Evolutionary conservation across 2,888 invertebrate species (phyloP).

Genomic region (Lissocephala sabroskyi): DNA sequence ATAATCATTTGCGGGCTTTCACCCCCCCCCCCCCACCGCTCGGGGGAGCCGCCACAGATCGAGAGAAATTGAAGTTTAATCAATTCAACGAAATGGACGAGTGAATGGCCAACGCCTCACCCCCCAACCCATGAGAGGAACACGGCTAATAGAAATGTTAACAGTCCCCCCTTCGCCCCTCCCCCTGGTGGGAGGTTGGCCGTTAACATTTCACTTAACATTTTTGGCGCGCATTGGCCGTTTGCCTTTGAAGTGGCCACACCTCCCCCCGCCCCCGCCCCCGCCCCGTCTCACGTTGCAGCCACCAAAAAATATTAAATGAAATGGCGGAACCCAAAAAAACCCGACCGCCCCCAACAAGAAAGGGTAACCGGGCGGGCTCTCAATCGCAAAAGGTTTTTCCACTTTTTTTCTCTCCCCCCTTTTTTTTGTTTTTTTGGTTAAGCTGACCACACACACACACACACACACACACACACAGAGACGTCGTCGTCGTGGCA

Average conservation of each 20-base stretch:
- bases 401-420: slow-evolving; percentile 15
- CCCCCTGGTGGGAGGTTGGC: slow-evolving; percentile 10
- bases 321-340: slow-evolving; percentile 36
- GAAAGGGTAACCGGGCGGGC: slow-evolving; percentile 38
- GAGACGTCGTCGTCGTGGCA: slow-evolving; percentile 44
- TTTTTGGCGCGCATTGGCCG: slow-evolving; percentile 42
- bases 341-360: background rate
- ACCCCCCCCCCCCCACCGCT: too few species aligned
- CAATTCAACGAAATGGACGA: too few species aligned
- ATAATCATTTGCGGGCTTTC: too few species aligned
- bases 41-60: too few species aligned
- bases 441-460: slow-evolving; percentile 60
- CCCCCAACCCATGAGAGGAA: too few species aligned
- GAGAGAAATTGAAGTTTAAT: too few species aligned
- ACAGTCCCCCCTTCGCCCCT: slow-evolving; percentile 36
- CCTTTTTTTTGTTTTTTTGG: too few species aligned
- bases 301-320: slow-evolving; percentile 49
- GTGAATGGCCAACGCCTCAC: too few species aligned
- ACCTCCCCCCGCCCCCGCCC: background rate
- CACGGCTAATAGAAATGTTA: slow-evolving; percentile 46
- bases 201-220: slow-evolving; percentile 61
- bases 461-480: slow-evolving; percentile 11
- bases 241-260: slow-evolving; percentile 52
- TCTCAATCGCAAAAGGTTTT: slow-evolving; percentile 56
- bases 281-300: too few species aligned